phyloP scores from a whole-genome alignment of 1,140 invertebrate genomes.

The Drosophila murphyi region DNA sequence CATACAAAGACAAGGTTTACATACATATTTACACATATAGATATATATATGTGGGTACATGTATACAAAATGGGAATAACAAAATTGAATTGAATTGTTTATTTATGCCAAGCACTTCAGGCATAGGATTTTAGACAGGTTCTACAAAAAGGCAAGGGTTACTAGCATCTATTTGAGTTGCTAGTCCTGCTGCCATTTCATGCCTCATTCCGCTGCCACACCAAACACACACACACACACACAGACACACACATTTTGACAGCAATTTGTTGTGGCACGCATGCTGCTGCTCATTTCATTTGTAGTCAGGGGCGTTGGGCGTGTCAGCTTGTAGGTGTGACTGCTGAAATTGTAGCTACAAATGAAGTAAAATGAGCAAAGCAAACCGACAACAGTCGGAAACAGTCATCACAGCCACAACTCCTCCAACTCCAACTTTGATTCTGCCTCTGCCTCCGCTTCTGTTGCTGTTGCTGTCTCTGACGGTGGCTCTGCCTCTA shows the following conservation, averaged over 20 bases:
- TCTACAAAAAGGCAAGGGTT: conserved; percentile 26
- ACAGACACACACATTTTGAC: conserved; percentile 8
- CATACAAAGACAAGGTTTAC: conserved; percentile 29
- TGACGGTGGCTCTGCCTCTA: not conserved
- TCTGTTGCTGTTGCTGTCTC: not conserved
- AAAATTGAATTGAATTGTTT: conserved; percentile 80
- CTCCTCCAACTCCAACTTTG: not conserved
- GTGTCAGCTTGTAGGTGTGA: conserved; percentile 64
- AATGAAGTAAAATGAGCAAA: conserved; percentile 67
- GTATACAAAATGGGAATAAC: conserved; percentile 3
- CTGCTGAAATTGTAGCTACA: conserved; percentile 70
- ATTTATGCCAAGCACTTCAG: conserved; percentile 72
- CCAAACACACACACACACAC: not conserved
- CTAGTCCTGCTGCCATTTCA: conserved; percentile 15
- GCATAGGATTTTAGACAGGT: conserved; percentile 54
- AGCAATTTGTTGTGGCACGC: conserved; percentile 77
- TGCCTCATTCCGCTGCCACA: not conserved
- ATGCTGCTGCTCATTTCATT: conserved; percentile 57
- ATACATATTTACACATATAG: conserved; percentile 26
- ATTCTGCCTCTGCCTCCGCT: not conserved
- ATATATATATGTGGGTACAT: not conserved
- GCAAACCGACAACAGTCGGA: conserved; percentile 20
- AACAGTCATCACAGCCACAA: conserved; percentile 16
- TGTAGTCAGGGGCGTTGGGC: conserved; percentile 30
- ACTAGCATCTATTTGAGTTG: conserved; percentile 27